Conservation (phyloP, 2,888 invertebrate genomes). For the Cephus pygmeus region DNA sequence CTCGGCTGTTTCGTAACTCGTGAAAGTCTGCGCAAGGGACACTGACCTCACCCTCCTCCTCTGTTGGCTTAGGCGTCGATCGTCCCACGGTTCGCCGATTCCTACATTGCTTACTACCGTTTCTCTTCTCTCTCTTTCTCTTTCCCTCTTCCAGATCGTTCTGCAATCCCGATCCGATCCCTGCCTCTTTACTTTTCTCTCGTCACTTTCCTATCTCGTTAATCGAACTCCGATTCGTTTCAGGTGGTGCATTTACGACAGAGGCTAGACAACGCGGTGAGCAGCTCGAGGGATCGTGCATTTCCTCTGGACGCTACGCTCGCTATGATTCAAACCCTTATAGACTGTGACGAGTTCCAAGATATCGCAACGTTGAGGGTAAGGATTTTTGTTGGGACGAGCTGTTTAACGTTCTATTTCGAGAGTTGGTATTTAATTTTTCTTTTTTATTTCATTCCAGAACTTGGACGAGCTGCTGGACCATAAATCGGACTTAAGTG, state of each 20-base stretch:
- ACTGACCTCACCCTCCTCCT: slow-evolving; percentile 63
- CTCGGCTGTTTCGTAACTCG: slow-evolving; percentile 64
- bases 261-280: slow-evolving; percentile 87
- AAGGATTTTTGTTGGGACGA: slow-evolving; percentile 25
- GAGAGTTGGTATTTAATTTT: background rate
- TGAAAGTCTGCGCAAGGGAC: slow-evolving; percentile 65
- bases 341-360: slow-evolving; percentile 97
- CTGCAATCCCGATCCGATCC: background rate
- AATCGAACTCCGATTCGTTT: slow-evolving; percentile 12
- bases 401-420: background rate
- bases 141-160: slow-evolving; percentile 30
- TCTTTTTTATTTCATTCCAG: slow-evolving; percentile 62
- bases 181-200: slow-evolving; percentile 1
- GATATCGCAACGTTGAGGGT: slow-evolving; percentile 87
- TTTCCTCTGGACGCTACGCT: slow-evolving; percentile 86
- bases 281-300: slow-evolving; percentile 85
- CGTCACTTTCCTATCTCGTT: slow-evolving; percentile 26
- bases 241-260: slow-evolving; percentile 86
- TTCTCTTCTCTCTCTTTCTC: slow-evolving; percentile 22
- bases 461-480: slow-evolving; percentile 91
- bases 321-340: slow-evolving; percentile 90
- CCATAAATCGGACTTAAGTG: slow-evolving; percentile 90
- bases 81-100: slow-evolving; percentile 20
- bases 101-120: slow-evolving; percentile 26
- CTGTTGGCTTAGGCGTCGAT: slow-evolving; percentile 26